phyloP scores from a whole-genome alignment of 2,797 vertebrate genomes.

The Dipus sagitta region DNA sequence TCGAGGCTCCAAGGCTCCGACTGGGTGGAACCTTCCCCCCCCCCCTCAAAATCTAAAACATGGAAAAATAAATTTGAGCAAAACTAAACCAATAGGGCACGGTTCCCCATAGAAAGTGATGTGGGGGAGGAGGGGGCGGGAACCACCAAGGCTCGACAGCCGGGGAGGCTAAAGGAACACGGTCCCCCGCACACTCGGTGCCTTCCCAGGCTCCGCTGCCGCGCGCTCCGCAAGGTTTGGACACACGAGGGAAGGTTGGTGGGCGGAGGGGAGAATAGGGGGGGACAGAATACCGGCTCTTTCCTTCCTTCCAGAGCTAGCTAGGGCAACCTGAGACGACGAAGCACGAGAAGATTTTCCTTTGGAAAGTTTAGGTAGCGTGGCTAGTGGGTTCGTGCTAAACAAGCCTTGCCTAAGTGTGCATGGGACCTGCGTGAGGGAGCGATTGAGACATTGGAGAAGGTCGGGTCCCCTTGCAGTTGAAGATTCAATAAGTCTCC shows the following conservation, averaged over 20 bases:
- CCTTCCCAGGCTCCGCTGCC: constrained; percentile 4
- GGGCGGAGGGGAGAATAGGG: background rate
- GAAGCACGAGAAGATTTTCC: constrained; percentile 63
- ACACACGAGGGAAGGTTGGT: background rate
- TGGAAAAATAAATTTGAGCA: constrained; percentile 61
- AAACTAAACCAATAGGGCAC: constrained; percentile 67
- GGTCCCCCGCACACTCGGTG: background rate
- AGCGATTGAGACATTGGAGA: background rate
- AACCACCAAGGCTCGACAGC: background rate
- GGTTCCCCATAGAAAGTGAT: constrained; percentile 56
- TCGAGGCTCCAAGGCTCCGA: background rate
- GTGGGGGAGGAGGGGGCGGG: constrained; percentile 68
- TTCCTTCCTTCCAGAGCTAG: background rate
- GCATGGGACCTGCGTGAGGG: background rate
- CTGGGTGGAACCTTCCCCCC: background rate
- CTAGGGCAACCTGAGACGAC: background rate
- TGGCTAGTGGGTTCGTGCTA: background rate
- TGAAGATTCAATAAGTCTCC: background rate
- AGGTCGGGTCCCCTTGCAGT: background rate
- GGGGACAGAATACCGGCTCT: background rate
- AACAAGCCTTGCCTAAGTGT: background rate
- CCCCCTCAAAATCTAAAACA: background rate
- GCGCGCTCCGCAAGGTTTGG: constrained; percentile 60
- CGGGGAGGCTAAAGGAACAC: constrained; percentile 8
- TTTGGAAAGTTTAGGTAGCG: constrained; percentile 64